A percentile compares a stretch with the other conserved stretches of the same genome.
phyloP scores from a whole-genome alignment of 2,888 invertebrate species.

The Lysandra coridon region DNA sequence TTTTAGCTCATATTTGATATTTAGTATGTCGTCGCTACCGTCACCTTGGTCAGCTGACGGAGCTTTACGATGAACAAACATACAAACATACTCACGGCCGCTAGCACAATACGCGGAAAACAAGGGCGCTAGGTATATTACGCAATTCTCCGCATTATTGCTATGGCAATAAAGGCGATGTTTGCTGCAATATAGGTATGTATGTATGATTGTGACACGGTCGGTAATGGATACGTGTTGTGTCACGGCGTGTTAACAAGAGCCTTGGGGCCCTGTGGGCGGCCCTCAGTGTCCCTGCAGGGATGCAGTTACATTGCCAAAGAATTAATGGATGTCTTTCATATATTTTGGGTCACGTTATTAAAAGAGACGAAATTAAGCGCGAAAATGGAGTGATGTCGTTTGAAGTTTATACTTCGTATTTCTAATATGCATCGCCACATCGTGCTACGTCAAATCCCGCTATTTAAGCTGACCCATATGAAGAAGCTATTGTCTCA shows the following conservation, averaged over 20 bases:
- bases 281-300: neutral
- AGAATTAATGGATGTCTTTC: neutral
- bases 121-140: neutral
- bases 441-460: no score
- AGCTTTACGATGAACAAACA: conserved; percentile 8
- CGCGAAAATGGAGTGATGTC: no score
- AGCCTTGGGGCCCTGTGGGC: neutral
- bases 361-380: no score
- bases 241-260: conserved; percentile 20
- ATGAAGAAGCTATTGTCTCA: no score
- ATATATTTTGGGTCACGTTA: neutral
- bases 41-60: neutral
- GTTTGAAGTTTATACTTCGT: no score
- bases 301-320: neutral
- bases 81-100: conserved; percentile 11
- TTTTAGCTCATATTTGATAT: no score
- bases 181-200: neutral
- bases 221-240: conserved; percentile 20
- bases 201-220: neutral
- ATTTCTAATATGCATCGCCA: no score
- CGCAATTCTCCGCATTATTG: neutral
- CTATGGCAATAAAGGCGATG: neutral
- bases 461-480: no score
- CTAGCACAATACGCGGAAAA: neutral
- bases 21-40: neutral